phyloP scores from a whole-genome alignment of 2,888 invertebrate species.

The Lepidochrysops patricia region DNA sequence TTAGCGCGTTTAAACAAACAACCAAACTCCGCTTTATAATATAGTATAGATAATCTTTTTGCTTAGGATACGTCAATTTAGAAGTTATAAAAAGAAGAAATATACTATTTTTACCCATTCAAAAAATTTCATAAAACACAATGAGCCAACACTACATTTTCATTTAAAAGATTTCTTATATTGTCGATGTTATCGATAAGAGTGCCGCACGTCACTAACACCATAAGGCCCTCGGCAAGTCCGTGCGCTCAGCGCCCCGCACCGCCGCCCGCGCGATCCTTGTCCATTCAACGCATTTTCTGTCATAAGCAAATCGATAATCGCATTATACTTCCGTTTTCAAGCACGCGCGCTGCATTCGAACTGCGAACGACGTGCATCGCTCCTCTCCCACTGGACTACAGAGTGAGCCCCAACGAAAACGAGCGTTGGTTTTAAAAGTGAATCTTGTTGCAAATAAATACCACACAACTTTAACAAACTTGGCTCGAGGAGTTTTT shows the following conservation, averaged over 20 bases:
- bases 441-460: slow-evolving; percentile 10
- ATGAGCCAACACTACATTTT: too few species aligned
- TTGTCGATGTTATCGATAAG: neutral
- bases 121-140: too few species aligned
- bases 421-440: slow-evolving; percentile 22
- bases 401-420: slow-evolving; percentile 16
- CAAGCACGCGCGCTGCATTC: slow-evolving; percentile 63
- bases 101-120: too few species aligned
- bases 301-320: slow-evolving; percentile 73
- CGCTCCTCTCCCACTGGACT: slow-evolving; percentile 22
- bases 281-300: slow-evolving; percentile 71
- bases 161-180: too few species aligned
- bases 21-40: too few species aligned
- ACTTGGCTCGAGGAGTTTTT: slow-evolving; percentile 11
- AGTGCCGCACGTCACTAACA: slow-evolving; percentile 24
- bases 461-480: slow-evolving; percentile 8
- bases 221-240: slow-evolving; percentile 26
- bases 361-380: slow-evolving; percentile 50
- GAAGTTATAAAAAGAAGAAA: too few species aligned
- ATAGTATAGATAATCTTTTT: too few species aligned
- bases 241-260: slow-evolving; percentile 27
- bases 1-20: too few species aligned
- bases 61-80: too few species aligned
- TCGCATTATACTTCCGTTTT: slow-evolving; percentile 71
- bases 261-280: slow-evolving; percentile 33